Evolutionary conservation across 2,797 vertebrate species (phyloP), one percentile per base, ranked within the genome.

Genomic region (Ctenosaura bakeri): DNA sequence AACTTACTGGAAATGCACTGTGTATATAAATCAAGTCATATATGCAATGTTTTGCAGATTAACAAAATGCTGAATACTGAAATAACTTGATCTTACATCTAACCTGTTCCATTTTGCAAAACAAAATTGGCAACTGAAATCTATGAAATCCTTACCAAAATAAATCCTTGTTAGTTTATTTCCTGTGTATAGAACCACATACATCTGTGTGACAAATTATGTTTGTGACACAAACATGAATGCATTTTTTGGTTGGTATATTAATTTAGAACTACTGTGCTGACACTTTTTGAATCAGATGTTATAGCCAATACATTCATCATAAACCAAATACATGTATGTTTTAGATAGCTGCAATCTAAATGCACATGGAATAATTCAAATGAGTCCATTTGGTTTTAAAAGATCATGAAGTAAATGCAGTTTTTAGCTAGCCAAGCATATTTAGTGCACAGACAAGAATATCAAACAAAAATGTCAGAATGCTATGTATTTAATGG

Each of bases 401-500:
- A 95, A 94, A 83, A 64, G 0, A 94, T 77, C 62, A 93, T 79
- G 91, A 95, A 93, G 92, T 94, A 96, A 96, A 96, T 92, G 95
- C 13, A 89, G 66, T 89, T 93, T 91, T 95, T 93, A 96, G 94
- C 94, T 94, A 96, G 93, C 94, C 96, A 97, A 97, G 97, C 90
- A 96, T 66, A 93, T 90, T 93, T 95, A 93, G 90, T 93, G 93
- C 94, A 96, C 92, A 93, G 94, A 92, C 88, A 95, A 92, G 88
- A 88, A 94, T 94, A 93, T 77, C 91, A 91, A 93, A 88, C 92
- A 95, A 92, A 93, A 94, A 97, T 92, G 92, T 91, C 94, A 91
- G 90, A 96, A 97, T 89, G 90, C 64, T 94, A 95, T 93, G 93
- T 90, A 93, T 93, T 95, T 94, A 95, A 97, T 96, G 97, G 92